Evolutionary conservation across 2,888 invertebrate genomes (phyloP).

Genomic region (Napeogenes sylphis): DNA sequence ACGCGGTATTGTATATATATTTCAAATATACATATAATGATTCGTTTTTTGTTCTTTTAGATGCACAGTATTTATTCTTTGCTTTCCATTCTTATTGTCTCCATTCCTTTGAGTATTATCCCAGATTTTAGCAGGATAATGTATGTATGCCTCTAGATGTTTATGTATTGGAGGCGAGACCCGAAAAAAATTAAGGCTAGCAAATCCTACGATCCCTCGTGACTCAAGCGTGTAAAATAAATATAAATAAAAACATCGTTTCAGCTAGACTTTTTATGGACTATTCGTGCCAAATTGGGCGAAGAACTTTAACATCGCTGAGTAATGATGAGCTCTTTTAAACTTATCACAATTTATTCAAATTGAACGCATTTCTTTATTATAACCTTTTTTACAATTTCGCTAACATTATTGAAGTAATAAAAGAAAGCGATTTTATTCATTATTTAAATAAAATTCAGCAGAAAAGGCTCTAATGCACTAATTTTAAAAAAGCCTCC

Average conservation of each 20-base stretch:
- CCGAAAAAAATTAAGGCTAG: constrained; percentile 7
- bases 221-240: constrained; percentile 12
- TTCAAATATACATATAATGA: too few species aligned
- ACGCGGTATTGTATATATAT: too few species aligned
- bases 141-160: background rate
- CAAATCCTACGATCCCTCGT: background rate
- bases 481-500: constrained; percentile 11
- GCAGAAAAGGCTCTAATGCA: background rate
- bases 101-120: too few species aligned
- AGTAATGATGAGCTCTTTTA: background rate
- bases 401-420: background rate
- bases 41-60: background rate
- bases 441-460: background rate
- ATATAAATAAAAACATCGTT: constrained; percentile 9
- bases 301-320: background rate
- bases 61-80: background rate
- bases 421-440: background rate
- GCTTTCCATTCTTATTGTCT: background rate
- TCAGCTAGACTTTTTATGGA: constrained; percentile 6
- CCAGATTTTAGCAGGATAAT: background rate
- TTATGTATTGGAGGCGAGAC: background rate
- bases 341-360: background rate
- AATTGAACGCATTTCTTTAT: background rate
- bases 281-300: background rate
- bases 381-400: background rate